phyloP scores from a whole-genome alignment of 2,797 vertebrate genomes.

The Pyrocephalus nanus region DNA sequence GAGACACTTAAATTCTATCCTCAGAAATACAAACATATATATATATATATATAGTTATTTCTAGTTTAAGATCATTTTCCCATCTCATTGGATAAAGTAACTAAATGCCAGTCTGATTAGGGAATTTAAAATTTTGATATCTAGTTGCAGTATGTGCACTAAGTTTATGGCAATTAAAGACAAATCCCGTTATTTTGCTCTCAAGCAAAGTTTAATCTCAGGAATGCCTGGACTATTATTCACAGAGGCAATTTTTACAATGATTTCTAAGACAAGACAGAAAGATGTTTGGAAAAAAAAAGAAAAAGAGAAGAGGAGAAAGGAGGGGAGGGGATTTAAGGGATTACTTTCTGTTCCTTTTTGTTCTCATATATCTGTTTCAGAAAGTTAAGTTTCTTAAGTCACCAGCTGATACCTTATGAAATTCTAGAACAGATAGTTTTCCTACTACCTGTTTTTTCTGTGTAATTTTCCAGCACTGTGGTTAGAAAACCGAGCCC shows the following conservation, averaged over 20 bases:
- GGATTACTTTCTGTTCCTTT: neutral
- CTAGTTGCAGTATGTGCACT: neutral
- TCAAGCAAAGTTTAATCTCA: neutral
- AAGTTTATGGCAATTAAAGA: neutral
- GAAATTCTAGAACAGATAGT: neutral
- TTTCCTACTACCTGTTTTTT: neutral
- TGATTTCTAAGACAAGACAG: neutral
- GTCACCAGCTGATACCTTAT: neutral
- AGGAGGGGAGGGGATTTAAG: neutral
- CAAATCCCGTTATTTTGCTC: neutral
- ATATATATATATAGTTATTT: neutral
- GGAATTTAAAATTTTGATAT: neutral
- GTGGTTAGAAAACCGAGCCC: slow-evolving; percentile 1
- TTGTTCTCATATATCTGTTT: neutral
- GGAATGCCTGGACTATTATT: neutral
- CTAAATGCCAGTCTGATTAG: neutral
- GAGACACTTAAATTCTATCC: neutral
- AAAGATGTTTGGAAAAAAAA: neutral
- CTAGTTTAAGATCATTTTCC: neutral
- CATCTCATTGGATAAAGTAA: neutral
- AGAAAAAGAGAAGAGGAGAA: neutral
- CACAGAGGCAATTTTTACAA: neutral
- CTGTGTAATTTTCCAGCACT: neutral
- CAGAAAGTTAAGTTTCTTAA: neutral
- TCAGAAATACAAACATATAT: neutral